A percentile compares a stretch with the other conserved stretches of the same genome.
phyloP scores from a whole-genome alignment of 2,113 vertebrate genomes.

The Oncorhynchus clarkii region DNA sequence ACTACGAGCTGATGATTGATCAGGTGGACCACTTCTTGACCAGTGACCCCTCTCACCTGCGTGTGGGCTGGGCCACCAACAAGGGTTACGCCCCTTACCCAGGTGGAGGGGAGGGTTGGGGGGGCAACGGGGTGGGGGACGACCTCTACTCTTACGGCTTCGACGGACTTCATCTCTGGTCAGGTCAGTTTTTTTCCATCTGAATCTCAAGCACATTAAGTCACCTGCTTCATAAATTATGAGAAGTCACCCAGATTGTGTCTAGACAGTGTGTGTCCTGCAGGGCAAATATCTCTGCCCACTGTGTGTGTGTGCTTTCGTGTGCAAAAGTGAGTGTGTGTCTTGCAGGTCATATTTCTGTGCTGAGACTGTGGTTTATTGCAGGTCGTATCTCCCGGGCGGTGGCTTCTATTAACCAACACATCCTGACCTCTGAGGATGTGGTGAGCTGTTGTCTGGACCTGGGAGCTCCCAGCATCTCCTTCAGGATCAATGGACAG shows the following conservation, averaged over 20 bases:
- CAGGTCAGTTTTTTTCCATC: conserved; percentile 74
- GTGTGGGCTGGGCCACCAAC: conserved; percentile 90
- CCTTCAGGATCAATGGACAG: conserved; percentile 96
- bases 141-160: conserved; percentile 95
- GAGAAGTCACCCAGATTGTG: conserved; percentile 18
- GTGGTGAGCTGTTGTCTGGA: conserved; percentile 97
- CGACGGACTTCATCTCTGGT: conserved; percentile 97
- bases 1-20: conserved; percentile 94
- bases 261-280: conserved; percentile 45
- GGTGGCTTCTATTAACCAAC: conserved; percentile 93
- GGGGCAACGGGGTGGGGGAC: conserved; percentile 95
- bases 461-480: conserved; percentile 92
- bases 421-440: conserved; percentile 89
- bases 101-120: conserved; percentile 97
- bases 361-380: conserved; percentile 13
- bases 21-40: conserved; percentile 94
- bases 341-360: conserved; percentile 11
- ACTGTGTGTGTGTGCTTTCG: conserved; percentile 28
- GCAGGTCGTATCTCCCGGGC: conserved; percentile 89
- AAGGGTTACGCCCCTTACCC: conserved; percentile 97
- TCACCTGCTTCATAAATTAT: conserved; percentile 21
- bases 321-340: not conserved
- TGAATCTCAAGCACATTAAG: conserved; percentile 3
- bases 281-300: conserved; percentile 19
- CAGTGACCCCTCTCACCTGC: conserved; percentile 90